Evolutionary conservation across 2,797 vertebrate genomes (phyloP).

Genomic region (Pyrrhura leucotis): DNA sequence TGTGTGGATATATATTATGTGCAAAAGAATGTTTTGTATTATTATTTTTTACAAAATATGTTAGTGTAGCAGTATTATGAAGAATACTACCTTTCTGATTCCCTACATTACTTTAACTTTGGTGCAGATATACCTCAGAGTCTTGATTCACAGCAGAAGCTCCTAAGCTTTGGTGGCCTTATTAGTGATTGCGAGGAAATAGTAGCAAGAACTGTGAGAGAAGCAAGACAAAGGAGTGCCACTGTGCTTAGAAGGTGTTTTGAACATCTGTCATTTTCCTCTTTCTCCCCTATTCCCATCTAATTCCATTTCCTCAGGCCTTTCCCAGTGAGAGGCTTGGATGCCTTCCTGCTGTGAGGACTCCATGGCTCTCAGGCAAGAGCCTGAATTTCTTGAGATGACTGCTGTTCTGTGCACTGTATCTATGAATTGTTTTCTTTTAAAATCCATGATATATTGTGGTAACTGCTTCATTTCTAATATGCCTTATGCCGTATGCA

Average conservation of each 20-base stretch:
- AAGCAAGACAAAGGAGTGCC: not conserved
- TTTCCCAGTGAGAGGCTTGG: not conserved
- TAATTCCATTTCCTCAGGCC: not conserved
- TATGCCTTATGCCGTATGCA: not conserved
- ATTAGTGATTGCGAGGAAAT: not conserved
- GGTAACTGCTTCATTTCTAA: not conserved
- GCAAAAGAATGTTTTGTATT: not conserved
- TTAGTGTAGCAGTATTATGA: not conserved
- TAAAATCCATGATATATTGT: not conserved
- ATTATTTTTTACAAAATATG: not conserved
- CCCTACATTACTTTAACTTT: not conserved
- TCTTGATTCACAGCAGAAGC: not conserved
- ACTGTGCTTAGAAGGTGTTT: not conserved
- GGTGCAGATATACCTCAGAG: not conserved
- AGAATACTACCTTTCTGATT: not conserved
- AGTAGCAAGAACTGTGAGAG: not conserved
- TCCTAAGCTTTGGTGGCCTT: not conserved
- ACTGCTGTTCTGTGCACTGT: fast-evolving
- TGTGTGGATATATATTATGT: not conserved
- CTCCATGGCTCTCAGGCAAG: not conserved
- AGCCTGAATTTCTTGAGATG: not conserved
- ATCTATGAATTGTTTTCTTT: not conserved
- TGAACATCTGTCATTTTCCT: not conserved
- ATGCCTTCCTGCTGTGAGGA: not conserved
- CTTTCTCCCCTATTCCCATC: not conserved